phyloP scores from a whole-genome alignment of 2,888 invertebrate genomes.

The Rhyacophila evoluta region DNA sequence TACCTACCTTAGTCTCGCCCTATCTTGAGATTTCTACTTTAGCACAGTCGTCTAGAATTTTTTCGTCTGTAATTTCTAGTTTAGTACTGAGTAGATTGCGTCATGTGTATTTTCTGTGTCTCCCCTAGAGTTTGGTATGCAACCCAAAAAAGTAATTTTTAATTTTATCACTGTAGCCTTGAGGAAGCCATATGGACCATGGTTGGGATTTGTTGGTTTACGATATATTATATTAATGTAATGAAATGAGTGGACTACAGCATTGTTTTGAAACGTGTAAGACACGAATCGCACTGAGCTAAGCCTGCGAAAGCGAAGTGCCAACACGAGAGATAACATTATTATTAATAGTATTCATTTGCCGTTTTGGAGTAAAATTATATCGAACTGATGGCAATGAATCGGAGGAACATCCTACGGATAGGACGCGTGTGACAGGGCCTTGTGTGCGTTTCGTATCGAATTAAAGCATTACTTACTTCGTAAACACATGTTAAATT shows the following conservation, averaged over 20 bases:
- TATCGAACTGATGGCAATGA: not conserved
- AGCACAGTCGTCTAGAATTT: too few relatives aligned
- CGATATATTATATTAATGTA: not conserved
- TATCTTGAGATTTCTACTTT: too few relatives aligned
- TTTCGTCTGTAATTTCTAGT: too few relatives aligned
- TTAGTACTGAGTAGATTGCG: too few relatives aligned
- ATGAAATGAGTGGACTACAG: not conserved
- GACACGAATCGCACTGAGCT: not conserved
- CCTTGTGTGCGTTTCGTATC: too few relatives aligned
- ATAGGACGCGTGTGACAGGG: not conserved
- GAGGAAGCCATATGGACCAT: too few relatives aligned
- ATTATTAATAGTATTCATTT: constrained; percentile 23
- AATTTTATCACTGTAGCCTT: too few relatives aligned
- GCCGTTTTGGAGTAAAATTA: constrained; percentile 15
- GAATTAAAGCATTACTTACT: not conserved
- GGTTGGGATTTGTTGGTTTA: too few relatives aligned
- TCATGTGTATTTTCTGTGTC: too few relatives aligned
- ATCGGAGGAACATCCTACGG: not conserved
- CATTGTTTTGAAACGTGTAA: not conserved
- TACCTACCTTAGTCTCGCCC: too few relatives aligned
- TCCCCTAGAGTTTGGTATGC: too few relatives aligned
- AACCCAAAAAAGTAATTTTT: too few relatives aligned
- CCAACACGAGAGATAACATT: constrained; percentile 1
- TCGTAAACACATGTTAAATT: not conserved
- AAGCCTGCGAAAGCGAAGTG: not conserved